A percentile compares a stretch with the other conserved stretches of the same genome.
Evolutionary conservation across 2,113 vertebrate species (phyloP).

Genomic region (Opisthocomus hoazin): DNA sequence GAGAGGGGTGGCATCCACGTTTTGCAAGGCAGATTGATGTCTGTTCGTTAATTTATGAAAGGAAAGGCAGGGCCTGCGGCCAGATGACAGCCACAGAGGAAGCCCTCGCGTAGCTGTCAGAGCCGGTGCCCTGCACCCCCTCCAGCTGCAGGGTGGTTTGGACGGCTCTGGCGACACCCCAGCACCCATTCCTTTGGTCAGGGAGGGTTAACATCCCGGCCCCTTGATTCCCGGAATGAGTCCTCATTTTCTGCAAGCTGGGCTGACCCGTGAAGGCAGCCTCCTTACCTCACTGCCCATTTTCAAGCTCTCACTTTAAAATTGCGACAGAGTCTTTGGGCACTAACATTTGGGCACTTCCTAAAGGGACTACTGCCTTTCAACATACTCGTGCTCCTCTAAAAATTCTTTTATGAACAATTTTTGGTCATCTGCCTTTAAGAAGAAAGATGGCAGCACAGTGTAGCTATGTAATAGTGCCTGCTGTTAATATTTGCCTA

Average conservation of each 20-base stretch:
- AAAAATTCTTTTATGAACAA: neutral
- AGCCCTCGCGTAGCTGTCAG: neutral
- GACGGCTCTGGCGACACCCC: neutral
- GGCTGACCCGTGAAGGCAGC: neutral
- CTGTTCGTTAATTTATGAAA: neutral
- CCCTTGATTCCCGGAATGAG: neutral
- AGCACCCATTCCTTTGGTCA: neutral
- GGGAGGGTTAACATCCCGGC: neutral
- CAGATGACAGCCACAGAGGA: neutral
- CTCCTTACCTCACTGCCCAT: neutral
- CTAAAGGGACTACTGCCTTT: neutral
- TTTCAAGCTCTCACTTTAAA: neutral
- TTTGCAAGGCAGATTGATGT: neutral
- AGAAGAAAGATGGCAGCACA: neutral
- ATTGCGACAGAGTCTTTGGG: neutral
- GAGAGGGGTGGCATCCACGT: neutral
- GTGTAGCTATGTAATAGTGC: neutral
- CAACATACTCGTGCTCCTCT: neutral
- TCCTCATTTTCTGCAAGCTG: neutral
- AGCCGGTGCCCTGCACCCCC: neutral
- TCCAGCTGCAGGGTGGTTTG: neutral
- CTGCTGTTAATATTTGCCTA: neutral
- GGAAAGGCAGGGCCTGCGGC: neutral
- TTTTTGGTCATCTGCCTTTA: neutral
- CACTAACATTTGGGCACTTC: neutral